These are phyloP conservation scores for Frankliniella intonsa DNA, from an alignment of 2,888 invertebrate genomes.

Conservation along the genomic window DNA sequence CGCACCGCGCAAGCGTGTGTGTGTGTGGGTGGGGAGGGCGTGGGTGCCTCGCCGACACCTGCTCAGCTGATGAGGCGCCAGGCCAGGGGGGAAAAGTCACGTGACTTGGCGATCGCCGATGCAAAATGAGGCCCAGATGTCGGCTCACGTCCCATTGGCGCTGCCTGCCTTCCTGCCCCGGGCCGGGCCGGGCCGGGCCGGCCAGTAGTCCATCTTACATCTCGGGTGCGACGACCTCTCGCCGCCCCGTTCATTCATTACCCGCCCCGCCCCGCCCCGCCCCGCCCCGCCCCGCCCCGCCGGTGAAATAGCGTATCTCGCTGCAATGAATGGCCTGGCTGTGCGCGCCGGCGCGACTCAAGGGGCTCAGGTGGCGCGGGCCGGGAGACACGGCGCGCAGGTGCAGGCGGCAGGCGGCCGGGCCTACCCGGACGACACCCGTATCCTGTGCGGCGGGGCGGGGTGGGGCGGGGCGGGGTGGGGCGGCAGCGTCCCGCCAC, in stretches of 20 bases:
- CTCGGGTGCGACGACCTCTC: neutral
- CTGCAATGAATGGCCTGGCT: neutral
- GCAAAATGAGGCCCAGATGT: slow-evolving; percentile 11
- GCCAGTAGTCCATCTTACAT: neutral
- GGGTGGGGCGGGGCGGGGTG: neutral
- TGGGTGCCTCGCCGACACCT: neutral
- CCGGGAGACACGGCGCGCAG: too few species aligned
- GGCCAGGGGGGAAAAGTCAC: neutral
- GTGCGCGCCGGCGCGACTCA: neutral
- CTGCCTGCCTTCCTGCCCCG: neutral
- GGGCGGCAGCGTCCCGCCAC: neutral
- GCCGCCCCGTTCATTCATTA: too few species aligned
- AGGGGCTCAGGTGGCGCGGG: neutral
- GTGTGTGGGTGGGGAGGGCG: neutral
- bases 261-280: too few species aligned
- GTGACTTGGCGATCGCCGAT: neutral
- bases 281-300: neutral
- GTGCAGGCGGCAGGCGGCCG: too few species aligned
- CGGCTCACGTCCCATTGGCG: neutral
- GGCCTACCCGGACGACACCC: neutral
- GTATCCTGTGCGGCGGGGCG: neutral
- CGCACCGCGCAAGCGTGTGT: neutral
- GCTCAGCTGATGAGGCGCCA: neutral
- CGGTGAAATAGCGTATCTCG: neutral
- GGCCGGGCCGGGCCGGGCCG: neutral